phyloP scores from a whole-genome alignment of 2,797 vertebrate genomes.

The Galago senegalensis region DNA sequence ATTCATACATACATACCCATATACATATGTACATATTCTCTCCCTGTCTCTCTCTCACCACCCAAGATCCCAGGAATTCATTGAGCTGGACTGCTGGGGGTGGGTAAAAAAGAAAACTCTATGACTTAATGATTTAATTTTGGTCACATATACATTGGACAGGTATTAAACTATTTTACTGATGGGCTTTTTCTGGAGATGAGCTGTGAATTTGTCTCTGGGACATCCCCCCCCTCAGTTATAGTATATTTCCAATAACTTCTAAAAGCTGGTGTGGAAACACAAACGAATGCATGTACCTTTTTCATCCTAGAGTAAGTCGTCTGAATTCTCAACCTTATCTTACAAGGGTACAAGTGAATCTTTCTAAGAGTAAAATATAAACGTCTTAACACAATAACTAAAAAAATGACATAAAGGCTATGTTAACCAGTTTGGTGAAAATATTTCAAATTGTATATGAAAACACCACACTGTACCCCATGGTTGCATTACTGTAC shows the following conservation, averaged over 20 bases:
- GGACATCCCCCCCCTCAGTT: neutral
- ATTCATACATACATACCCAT: neutral
- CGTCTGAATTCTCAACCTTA: neutral
- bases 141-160: neutral
- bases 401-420: too few species aligned
- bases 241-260: neutral
- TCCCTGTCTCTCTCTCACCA: neutral
- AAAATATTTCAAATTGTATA: too few species aligned
- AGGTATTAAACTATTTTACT: conserved; percentile 7
- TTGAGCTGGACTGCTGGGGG: neutral
- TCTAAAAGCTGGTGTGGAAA: conserved; percentile 23
- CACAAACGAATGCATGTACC: neutral
- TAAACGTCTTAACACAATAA: too few species aligned
- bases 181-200: neutral
- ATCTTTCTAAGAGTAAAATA: too few species aligned
- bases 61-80: conserved; percentile 31
- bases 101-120: neutral
- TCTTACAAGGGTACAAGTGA: too few species aligned
- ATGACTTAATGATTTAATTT: neutral
- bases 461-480: too few species aligned
- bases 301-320: neutral
- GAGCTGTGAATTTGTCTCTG: neutral
- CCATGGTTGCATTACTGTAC: too few species aligned
- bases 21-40: neutral
- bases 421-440: too few species aligned